phyloP scores from a whole-genome alignment of 2,888 invertebrate genomes.

The Drosophila eohydei region DNA sequence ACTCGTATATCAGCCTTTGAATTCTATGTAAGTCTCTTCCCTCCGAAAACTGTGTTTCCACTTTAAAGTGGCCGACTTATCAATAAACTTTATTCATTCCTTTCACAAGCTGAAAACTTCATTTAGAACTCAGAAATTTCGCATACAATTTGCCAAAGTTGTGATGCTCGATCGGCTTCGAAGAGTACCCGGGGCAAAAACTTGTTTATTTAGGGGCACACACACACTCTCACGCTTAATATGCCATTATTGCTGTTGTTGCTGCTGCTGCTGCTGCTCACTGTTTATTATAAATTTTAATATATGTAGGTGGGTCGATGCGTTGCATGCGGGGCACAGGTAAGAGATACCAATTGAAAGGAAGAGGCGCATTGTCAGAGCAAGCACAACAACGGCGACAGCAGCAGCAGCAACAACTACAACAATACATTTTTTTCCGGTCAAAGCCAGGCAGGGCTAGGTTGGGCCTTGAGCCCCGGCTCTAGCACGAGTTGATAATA shows the following conservation, averaged over 20 bases:
- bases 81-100: not conserved
- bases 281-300: constrained; percentile 79
- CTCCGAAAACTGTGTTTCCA: not conserved
- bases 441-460: constrained; percentile 35
- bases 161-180: not conserved
- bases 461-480: constrained; percentile 29
- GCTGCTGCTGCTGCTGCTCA: constrained; percentile 32
- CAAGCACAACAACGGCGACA: constrained; percentile 30
- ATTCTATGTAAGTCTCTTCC: too few species aligned
- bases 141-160: not conserved
- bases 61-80: not conserved
- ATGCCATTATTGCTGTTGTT: constrained; percentile 29
- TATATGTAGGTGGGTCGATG: constrained; percentile 55
- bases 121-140: not conserved
- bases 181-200: constrained; percentile 17
- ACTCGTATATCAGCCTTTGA: not conserved
- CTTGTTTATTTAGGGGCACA: constrained; percentile 43
- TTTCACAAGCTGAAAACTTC: not conserved
- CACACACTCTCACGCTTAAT: constrained; percentile 25
- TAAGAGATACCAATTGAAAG: constrained; percentile 30
- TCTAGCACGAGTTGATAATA: constrained; percentile 78
- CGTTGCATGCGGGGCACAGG: constrained; percentile 40
- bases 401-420: constrained; percentile 17
- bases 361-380: constrained; percentile 16
- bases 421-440: constrained; percentile 35